A percentile compares a stretch with the other conserved stretches of the same genome.
Conservation (phyloP, 2,888 invertebrate genomes). For the Eristalinus aeneus region DNA sequence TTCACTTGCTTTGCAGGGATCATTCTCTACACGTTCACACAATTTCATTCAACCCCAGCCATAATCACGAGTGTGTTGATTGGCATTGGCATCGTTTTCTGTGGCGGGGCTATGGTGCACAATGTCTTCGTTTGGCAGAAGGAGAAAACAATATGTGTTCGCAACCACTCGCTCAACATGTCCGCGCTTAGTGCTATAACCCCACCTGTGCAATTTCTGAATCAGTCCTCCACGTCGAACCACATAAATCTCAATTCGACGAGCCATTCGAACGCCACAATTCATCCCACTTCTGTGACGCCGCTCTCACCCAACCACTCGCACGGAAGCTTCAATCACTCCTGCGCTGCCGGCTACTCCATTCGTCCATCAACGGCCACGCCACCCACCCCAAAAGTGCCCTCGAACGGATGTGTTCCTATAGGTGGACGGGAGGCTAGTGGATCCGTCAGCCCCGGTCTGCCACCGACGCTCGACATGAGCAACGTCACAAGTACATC, state of each 20-base stretch:
- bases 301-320: constrained; percentile 81
- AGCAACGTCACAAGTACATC: constrained; percentile 85
- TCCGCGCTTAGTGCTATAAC: constrained; percentile 59
- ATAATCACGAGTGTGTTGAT: constrained; percentile 94
- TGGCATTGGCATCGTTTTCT: constrained; percentile 94
- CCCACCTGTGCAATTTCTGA: constrained; percentile 62
- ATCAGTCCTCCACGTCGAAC: constrained; percentile 49
- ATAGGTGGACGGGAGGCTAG: constrained; percentile 78
- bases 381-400: constrained; percentile 80
- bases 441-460: constrained; percentile 85
- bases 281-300: constrained; percentile 80
- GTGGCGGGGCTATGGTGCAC: constrained; percentile 96
- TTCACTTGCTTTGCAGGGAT: constrained; percentile 85
- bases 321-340: constrained; percentile 80
- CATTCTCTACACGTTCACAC: constrained; percentile 95
- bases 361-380: constrained; percentile 80
- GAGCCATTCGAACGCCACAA: constrained; percentile 72
- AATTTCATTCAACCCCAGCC: constrained; percentile 95
- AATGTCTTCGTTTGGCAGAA: constrained; percentile 97
- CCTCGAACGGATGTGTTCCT: constrained; percentile 71
- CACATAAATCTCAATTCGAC: constrained; percentile 64
- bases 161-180: constrained; percentile 76
- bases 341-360: constrained; percentile 75
- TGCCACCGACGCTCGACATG: constrained; percentile 83
- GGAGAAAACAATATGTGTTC: constrained; percentile 91